A percentile compares a stretch with the other conserved stretches of the same genome.
These are phyloP conservation scores for Amniataba percoides DNA, from an alignment of 2,797 vertebrate species.

Conservation along the genomic window DNA sequence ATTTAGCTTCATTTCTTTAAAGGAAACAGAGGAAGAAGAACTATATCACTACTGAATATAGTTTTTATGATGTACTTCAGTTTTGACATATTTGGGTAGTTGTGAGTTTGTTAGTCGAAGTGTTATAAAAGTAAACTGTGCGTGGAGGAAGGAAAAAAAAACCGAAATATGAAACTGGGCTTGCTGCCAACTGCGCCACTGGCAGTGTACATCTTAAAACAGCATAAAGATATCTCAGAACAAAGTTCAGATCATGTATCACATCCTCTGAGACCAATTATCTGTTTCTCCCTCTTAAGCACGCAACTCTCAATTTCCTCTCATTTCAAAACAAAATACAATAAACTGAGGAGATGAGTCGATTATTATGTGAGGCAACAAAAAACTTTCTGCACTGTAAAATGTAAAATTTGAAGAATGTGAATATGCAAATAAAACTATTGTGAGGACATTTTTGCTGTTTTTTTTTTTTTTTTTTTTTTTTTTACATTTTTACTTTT, in stretches of 20 bases:
- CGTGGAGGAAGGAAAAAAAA: slow-evolving; percentile 4
- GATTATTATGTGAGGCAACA: slow-evolving; percentile 2
- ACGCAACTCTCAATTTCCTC: slow-evolving; percentile 59
- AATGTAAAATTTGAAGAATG: slow-evolving; percentile 23
- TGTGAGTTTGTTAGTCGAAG: slow-evolving; percentile 43
- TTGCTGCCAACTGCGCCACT: slow-evolving; percentile 50
- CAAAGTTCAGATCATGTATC: slow-evolving; percentile 75
- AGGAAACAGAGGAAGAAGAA: neutral
- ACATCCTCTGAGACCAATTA: slow-evolving; percentile 81
- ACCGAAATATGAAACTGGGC: slow-evolving; percentile 51
- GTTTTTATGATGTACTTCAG: neutral
- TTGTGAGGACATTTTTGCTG: neutral
- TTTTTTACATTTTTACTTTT: neutral
- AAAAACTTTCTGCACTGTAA: slow-evolving; percentile 9
- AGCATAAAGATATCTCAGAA: slow-evolving; percentile 58
- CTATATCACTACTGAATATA: neutral
- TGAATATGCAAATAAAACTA: neutral
- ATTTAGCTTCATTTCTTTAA: slow-evolving; percentile 7
- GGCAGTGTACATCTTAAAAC: slow-evolving; percentile 65
- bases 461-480: neutral
- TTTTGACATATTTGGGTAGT: slow-evolving; percentile 31
- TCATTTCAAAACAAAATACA: slow-evolving; percentile 59
- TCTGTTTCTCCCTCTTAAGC: slow-evolving; percentile 58
- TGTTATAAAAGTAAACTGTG: slow-evolving; percentile 30
- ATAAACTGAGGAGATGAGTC: slow-evolving; percentile 14